phyloP scores from a whole-genome alignment of 2,113 vertebrate species.

The Tympanuchus pallidicinctus region DNA sequence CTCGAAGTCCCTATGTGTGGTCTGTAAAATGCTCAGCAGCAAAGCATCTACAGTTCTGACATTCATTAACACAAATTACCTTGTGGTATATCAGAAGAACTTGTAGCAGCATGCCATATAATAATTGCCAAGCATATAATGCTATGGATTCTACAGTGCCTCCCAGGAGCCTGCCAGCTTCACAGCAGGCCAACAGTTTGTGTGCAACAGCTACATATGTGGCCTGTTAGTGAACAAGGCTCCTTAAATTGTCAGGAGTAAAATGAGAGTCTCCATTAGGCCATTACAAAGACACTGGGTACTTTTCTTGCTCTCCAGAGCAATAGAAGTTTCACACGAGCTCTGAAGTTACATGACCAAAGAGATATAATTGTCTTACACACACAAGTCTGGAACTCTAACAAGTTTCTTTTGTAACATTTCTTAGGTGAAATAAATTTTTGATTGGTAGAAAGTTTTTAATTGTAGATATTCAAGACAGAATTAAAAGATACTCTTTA shows the following conservation, averaged over 20 bases:
- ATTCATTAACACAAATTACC: constrained; percentile 61
- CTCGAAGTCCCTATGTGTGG: not conserved
- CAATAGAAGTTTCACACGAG: not conserved
- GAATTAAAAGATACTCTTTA: not conserved
- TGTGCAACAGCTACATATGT: not conserved
- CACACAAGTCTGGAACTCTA: not conserved
- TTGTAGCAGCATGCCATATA: constrained; percentile 20
- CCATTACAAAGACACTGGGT: not conserved
- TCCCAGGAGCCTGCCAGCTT: constrained; percentile 31
- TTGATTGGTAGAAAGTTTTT: not conserved
- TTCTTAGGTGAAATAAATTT: not conserved
- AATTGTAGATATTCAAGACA: not conserved
- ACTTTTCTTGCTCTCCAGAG: not conserved
- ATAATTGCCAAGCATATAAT: not conserved
- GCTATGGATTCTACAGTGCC: not conserved
- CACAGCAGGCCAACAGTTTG: constrained; percentile 14
- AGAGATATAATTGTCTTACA: rapidly evolving
- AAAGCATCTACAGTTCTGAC: constrained; percentile 13
- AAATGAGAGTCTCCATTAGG: not conserved
- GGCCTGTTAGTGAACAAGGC: not conserved
- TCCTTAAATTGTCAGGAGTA: not conserved
- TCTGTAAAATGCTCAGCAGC: constrained; percentile 44
- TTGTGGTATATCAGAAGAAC: not conserved
- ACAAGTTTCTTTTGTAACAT: not conserved
- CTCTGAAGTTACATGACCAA: not conserved